Conservation (phyloP, 2,797 vertebrate genomes). For the Trachurus trachurus region DNA sequence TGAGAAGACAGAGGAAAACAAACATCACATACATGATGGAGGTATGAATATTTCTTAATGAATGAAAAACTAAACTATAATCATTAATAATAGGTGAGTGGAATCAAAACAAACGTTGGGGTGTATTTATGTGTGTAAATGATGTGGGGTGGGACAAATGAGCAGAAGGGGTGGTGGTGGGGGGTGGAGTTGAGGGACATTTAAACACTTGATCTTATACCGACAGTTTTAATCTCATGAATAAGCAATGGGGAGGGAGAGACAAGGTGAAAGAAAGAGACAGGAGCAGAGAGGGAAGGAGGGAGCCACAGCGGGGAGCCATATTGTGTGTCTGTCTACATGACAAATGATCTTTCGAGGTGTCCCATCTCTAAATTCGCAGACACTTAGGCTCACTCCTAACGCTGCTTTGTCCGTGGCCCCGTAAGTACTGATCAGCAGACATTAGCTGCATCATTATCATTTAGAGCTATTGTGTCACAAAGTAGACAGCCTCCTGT, state of each 20-base stretch:
- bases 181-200: slow-evolving; percentile 33
- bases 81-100: background rate
- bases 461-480: slow-evolving; percentile 58
- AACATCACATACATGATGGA: background rate
- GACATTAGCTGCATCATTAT: slow-evolving; percentile 61
- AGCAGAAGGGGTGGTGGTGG: slow-evolving; percentile 5
- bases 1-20: slow-evolving; percentile 5
- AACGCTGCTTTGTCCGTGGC: slow-evolving; percentile 46
- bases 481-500: slow-evolving; percentile 45
- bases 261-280: slow-evolving; percentile 52
- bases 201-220: slow-evolving; percentile 80
- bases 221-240: slow-evolving; percentile 79
- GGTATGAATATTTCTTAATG: background rate
- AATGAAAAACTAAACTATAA: background rate
- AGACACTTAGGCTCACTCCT: slow-evolving; percentile 65
- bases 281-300: slow-evolving; percentile 42
- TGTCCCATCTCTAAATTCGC: slow-evolving; percentile 53
- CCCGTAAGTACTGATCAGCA: slow-evolving; percentile 69
- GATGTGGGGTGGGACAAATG: slow-evolving; percentile 28
- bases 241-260: slow-evolving; percentile 72
- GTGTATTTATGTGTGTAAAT: slow-evolving; percentile 1
- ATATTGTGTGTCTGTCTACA: slow-evolving; percentile 74
- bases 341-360: slow-evolving; percentile 79
- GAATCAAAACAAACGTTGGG: slow-evolving; percentile 48
- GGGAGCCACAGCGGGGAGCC: slow-evolving; percentile 55